These are phyloP conservation scores for Paracyclopina nana DNA, from an alignment of 1,140 invertebrate genomes.

Conservation along the genomic window DNA sequence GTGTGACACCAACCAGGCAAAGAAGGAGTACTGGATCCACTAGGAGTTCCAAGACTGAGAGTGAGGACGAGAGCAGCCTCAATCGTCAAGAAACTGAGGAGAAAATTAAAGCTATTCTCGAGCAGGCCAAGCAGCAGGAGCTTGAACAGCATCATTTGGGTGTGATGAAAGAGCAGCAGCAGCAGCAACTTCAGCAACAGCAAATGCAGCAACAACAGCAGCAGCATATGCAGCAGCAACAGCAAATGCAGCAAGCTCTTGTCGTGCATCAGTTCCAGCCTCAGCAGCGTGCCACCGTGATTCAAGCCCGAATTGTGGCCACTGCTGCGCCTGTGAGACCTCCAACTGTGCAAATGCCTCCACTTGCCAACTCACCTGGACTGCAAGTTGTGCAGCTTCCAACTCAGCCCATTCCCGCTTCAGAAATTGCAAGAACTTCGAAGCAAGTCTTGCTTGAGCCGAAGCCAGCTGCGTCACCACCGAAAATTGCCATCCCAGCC, in stretches of 20 bases:
- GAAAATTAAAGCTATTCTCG: conserved; percentile 11
- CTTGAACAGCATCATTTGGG: conserved; percentile 1
- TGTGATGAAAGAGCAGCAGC: too few relatives aligned
- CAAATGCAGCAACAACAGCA: too few relatives aligned
- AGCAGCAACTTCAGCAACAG: neutral
- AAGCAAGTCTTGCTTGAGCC: conserved; percentile 7
- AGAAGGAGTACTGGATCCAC: neutral
- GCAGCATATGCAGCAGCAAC: too few relatives aligned
- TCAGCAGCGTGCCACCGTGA: too few relatives aligned
- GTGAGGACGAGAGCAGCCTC: conserved; percentile 2
- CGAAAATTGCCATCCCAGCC: neutral
- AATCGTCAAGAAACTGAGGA: conserved; percentile 11
- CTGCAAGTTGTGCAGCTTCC: conserved; percentile 1
- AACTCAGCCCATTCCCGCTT: conserved; percentile 8
- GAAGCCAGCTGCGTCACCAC: neutral
- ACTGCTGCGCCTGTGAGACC: neutral
- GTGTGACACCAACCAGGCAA: neutral
- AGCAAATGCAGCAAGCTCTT: too few relatives aligned
- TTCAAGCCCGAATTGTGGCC: too few relatives aligned
- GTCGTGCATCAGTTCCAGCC: too few relatives aligned
- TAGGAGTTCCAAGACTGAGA: neutral
- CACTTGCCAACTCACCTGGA: neutral
- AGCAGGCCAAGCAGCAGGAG: conserved; percentile 9
- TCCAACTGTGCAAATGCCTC: neutral
- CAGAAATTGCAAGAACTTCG: neutral